Conservation (phyloP, 92 coral and sea anemone species). For the Phenganax marumi region DNA sequence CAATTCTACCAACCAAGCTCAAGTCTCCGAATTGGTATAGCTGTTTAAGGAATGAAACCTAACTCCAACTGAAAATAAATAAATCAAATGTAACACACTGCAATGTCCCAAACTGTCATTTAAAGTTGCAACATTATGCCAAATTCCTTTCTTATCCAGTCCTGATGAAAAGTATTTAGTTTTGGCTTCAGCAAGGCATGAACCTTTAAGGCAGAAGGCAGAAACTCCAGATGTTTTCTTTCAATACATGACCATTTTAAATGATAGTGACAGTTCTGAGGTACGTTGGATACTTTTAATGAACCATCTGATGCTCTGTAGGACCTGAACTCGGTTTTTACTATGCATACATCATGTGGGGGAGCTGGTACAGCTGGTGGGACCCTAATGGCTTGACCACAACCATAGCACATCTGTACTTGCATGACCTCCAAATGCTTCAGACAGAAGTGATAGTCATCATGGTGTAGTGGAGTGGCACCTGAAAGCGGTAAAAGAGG, state of each 20-base stretch:
- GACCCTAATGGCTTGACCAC: slow-evolving; percentile 23
- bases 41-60: no score
- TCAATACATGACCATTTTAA: slow-evolving; percentile 32
- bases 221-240: slow-evolving; percentile 44
- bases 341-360: slow-evolving; percentile 45
- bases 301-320: slow-evolving; percentile 50
- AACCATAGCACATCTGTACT: slow-evolving; percentile 51
- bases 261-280: slow-evolving; percentile 59
- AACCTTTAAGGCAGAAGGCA: slow-evolving; percentile 39
- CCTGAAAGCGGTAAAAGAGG: not conserved
- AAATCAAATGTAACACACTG: no score
- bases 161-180: no score
- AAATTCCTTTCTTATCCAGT: no score
- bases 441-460: slow-evolving; percentile 21
- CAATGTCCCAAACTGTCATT: no score
- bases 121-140: no score
- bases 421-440: slow-evolving; percentile 50
- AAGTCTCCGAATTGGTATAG: no score
- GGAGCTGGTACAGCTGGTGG: slow-evolving; percentile 59
- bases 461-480: not conserved
- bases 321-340: slow-evolving; percentile 37
- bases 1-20: no score
- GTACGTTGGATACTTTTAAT: slow-evolving; percentile 46
- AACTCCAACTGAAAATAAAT: no score
- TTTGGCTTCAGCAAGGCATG: slow-evolving; percentile 33